Evolutionary conservation across 1,140 invertebrate species (phyloP), one percentile per base, ranked within the genome.

Genomic region (Diploscapter pachys): DNA sequence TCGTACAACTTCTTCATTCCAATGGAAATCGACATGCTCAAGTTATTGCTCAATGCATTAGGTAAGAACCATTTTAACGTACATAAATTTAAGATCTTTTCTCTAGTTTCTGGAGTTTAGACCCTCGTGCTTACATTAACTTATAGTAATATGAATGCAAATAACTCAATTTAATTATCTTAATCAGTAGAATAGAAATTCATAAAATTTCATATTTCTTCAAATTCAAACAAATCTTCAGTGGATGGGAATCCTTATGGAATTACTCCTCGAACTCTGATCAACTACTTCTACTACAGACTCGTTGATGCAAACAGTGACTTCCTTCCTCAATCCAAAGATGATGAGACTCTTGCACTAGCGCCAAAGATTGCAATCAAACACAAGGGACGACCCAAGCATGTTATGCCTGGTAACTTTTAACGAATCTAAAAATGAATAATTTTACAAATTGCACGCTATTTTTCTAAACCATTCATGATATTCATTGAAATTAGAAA

Each of bases 271-370:
- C 55, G 74, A 6, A 71, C 75, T 49, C 31, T 82, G 49, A 53
- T 77, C 74, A 82, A 82, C 55, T 82, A 82, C 54, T 72, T 82
- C 49, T 82, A 75, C 71, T 81, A 72, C 77, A 72, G 79, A 56
- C 61, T 82, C 53, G n/a, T 82, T 11, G 57, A 52, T 48, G 64
- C 59, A 8, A 66, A 81, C 56, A 63, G 61, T n/a, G 55, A 74
- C 11, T 81, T 80, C 64, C 63, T 82, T 64, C 81, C 81, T 51
- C 49, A 13, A 52, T 13, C 5, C 31, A 64, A 31, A 5, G 63
- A 64, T 48, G 63, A 31, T 48, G 63, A 31, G 13, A 64, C 63
- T 31, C 52, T 13, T 57, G 9, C 6, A 9, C 6, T 57, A 63
- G 50, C 62, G 31, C 4, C 62, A 5, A 63, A 5, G 6, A 6